Evolutionary conservation across 2,888 invertebrate species (phyloP), one percentile per base, ranked within the genome.

Genomic region (Aradus depressus): DNA sequence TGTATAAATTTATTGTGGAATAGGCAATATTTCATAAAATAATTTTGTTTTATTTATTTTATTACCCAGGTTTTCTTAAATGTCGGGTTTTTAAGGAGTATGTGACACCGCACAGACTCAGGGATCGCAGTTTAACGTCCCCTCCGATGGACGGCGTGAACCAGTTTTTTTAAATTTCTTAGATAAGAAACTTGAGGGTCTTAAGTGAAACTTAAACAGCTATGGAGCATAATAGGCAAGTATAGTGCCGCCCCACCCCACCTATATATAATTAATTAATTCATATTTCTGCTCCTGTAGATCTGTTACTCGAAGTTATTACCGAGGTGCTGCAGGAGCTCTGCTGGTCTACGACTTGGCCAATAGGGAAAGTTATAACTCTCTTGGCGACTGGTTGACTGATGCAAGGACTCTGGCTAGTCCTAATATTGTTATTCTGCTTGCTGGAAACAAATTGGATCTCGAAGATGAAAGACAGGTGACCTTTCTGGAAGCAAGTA

Each of bases 351-450:
- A 90, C 67, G 91, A 92, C 64, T 85, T 89, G 56, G 88, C 90
- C 37, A 81, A 88, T 43, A 75, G 91, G 49, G 90, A 91, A 65
- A 91, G 91, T n/a, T 92, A 91, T 66, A 90, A 90, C 70, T 88
- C 90, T 51, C 70, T 91, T 52, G 79, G 84, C 2, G 88, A 88
- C 61, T 91, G 91, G 91, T 68, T 87, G 43, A 75, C 81, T 60
- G 86, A 87, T 71, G 86, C 86, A 1, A 73, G 85, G 34, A 82
- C 83, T 10, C 69, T 87, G 57, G 86, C 86, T 45, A 84, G 84
- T 65, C 83, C 86, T 10, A 84, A 85, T 64, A 85, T 87, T 62
- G 81, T 84, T 12, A 84, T 87, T 60, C 69, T 86, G 38, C 70
- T 87, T 53, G 84, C 86, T 44, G 87, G 87, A 16, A 87, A 87